These are phyloP conservation scores for Drosophila albomicans DNA, from an alignment of 1,140 invertebrate species.

Conservation along the genomic window DNA sequence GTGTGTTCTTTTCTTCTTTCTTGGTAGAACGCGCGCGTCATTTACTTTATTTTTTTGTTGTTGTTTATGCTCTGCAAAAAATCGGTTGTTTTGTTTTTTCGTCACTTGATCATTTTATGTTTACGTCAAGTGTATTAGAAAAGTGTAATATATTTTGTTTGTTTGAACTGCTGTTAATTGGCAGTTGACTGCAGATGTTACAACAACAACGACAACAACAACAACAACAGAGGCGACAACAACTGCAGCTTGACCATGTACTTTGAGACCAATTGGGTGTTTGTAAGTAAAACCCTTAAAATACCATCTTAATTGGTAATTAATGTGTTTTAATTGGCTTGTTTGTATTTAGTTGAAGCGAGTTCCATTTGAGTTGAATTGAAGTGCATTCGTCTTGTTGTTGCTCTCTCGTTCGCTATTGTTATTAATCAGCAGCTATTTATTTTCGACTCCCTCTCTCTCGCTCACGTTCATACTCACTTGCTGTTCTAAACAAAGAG, in stretches of 20 bases:
- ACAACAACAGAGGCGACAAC: neutral
- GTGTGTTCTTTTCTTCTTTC: neutral
- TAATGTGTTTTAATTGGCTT: slow-evolving; percentile 30
- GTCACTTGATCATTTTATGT: slow-evolving; percentile 18
- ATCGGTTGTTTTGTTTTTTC: slow-evolving; percentile 12
- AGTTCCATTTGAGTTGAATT: slow-evolving; percentile 16
- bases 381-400: slow-evolving; percentile 22
- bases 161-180: neutral
- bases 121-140: neutral
- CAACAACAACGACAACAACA: neutral
- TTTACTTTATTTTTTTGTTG: slow-evolving; percentile 5
- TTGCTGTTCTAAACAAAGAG: slow-evolving; percentile 8
- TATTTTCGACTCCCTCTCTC: slow-evolving; percentile 19
- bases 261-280: slow-evolving; percentile 79
- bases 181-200: slow-evolving; percentile 5
- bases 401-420: slow-evolving; percentile 19
- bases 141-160: neutral
- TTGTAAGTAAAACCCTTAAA: slow-evolving; percentile 69
- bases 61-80: slow-evolving; percentile 9
- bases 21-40: slow-evolving; percentile 14
- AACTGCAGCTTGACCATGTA: slow-evolving; percentile 59
- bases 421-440: slow-evolving; percentile 66
- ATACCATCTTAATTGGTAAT: slow-evolving; percentile 47
- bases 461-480: slow-evolving; percentile 10
- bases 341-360: neutral